Percentiles rank a stretch among this genome's conserved stretches.
These are phyloP conservation scores for Globia sparganii DNA, from an alignment of 2,888 invertebrate species.

Conservation along the genomic window DNA sequence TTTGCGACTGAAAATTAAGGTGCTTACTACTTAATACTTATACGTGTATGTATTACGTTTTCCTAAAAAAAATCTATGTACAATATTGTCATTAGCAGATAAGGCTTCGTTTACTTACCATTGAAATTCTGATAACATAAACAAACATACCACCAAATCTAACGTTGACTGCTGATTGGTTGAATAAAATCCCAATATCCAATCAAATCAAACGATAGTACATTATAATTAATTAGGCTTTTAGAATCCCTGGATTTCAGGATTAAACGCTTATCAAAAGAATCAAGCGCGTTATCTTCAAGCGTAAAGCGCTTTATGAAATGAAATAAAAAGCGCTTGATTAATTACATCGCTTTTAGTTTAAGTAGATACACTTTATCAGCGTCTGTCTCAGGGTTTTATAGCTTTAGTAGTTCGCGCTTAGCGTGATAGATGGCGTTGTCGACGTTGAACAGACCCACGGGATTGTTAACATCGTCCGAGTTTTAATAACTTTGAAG, in stretches of 20 bases:
- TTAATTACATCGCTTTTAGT: constrained; percentile 54
- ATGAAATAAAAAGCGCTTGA: constrained; percentile 55
- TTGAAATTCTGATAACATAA: constrained; percentile 35
- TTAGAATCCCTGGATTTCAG: constrained; percentile 13
- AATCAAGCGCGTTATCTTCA: constrained; percentile 31
- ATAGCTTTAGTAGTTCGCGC: constrained; percentile 51
- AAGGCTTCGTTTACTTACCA: constrained; percentile 20
- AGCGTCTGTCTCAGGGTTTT: constrained; percentile 46
- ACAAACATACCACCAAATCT: constrained; percentile 32
- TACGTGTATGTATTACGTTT: background rate
- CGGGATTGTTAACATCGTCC: constrained; percentile 34
- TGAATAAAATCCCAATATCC: constrained; percentile 5
- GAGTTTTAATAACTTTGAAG: constrained; percentile 41
- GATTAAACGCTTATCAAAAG: constrained; percentile 31
- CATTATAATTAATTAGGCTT: constrained; percentile 33
- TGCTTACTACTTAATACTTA: background rate
- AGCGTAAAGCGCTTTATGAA: constrained; percentile 41
- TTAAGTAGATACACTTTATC: constrained; percentile 52
- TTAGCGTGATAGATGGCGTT: constrained; percentile 57
- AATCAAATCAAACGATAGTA: constrained; percentile 22
- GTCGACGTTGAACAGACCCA: constrained; percentile 30
- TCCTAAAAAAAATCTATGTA: background rate
- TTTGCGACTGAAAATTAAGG: background rate
- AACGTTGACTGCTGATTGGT: constrained; percentile 17
- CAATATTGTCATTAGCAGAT: constrained; percentile 23